Percentiles rank a stretch among this genome's conserved stretches.
Conservation (phyloP, 1,140 invertebrate species). For the Plectus sambesii region DNA sequence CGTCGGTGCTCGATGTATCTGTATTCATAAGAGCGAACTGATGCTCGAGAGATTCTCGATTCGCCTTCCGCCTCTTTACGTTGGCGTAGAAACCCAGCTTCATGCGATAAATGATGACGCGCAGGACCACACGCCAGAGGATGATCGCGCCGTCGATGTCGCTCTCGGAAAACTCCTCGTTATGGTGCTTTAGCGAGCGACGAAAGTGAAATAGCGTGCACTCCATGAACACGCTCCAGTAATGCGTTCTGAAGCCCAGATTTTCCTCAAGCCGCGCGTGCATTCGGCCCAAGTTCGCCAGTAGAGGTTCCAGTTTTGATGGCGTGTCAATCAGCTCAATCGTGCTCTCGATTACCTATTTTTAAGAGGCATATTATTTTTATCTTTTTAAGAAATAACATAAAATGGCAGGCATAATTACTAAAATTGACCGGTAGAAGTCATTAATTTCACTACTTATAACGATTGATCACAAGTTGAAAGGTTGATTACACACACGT, state of each 20-base stretch:
- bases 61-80: constrained; percentile 7
- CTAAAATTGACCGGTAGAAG: no score
- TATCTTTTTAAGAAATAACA: no score
- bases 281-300: constrained; percentile 1
- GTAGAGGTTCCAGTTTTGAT: constrained; percentile 3
- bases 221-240: constrained; percentile 8
- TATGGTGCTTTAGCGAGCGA: constrained; percentile 4
- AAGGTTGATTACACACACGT: no score
- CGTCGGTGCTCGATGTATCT: no score
- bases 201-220: constrained; percentile 6
- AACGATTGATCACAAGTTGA: no score
- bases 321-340: constrained; percentile 1
- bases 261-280: constrained; percentile 6
- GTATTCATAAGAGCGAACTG: no score
- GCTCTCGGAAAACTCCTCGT: background rate
- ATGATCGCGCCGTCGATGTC: constrained; percentile 5
- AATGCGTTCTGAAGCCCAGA: constrained; percentile 8
- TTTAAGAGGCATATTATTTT: no score
- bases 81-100: constrained; percentile 4
- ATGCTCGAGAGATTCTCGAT: constrained; percentile 9
- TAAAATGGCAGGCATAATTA: no score
- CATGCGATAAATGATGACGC: constrained; percentile 4
- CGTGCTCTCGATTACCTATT: constrained; percentile 3
- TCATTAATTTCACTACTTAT: no score
- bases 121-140: constrained; percentile 5